Base-by-base conservation (phyloP, 2,113 vertebrate genomes). In the Prionailurus bengalensis region DNA sequence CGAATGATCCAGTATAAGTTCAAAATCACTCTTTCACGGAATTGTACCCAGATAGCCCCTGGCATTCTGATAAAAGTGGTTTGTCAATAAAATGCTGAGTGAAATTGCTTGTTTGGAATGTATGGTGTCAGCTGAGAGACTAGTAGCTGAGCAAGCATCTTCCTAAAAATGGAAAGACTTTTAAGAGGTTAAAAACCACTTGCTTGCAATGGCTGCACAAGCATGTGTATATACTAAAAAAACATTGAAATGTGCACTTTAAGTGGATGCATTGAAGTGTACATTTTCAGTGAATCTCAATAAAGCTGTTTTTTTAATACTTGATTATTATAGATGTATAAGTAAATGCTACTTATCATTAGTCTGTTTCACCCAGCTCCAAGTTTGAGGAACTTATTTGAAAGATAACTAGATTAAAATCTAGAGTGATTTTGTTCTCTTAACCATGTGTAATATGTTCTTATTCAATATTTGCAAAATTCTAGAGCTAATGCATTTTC, bases 41-140 rank as follows among this genome's bases (percentile, higher is more conserved):
- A 89, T 27, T 92, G 73, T 19, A 51, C 74, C 70, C 95, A 96
- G 92, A 84, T 73, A 96, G 92, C 96, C 83, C 73, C 81, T 1
- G 5, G 96, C 95, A 93, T 95, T 96, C 23, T 8, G 97, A 98
- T 96, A 36, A 91, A 98, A 98, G 93, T 70, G 92, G 55, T 96
- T 95, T 97, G 97, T 98, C 97, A 97, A 95, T 97, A 97, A 96
- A 98, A 84, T 0, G 0, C 89, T 97, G 83, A 97, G 96, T 89
- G 61, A 96, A 98, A 97, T 87, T 93, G 85, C 94, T 95, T 97
- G 79, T 97, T 98, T 94, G 76, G 78, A 96, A 89, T 39, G 17
- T 5, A 36, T 1, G 36, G 65, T n/a, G 31, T 91, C 88, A 85
- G 90, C 45, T 94, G 73, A 96, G 1, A 63, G 70, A 96, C 91